Base-by-base conservation (phyloP, 2,797 vertebrate species). In the Sylvilagus floridanus region DNA sequence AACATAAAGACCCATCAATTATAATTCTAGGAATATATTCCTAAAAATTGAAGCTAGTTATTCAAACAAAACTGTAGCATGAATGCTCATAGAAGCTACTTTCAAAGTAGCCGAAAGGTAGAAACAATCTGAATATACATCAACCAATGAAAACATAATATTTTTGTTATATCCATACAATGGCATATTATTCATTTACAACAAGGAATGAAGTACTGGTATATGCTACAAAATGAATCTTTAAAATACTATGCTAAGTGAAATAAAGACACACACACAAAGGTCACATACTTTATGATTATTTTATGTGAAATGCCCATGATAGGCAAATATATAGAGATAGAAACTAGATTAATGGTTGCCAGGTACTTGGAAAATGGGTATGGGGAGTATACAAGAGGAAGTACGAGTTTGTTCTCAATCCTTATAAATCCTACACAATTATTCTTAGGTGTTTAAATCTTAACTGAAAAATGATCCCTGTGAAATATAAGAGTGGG, bases 181-280 rank as follows among this genome's bases (percentile, higher is more conserved):
- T 47, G 16, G 9, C 28, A 57, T 83, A 68, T 47, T 90, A 90
- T 32, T 90, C 22, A 87, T 52, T 14, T 19, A 35, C 66, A 82
- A 92, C 71, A 91, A 37, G 5, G 26, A 91, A 42, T 42, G 68
- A 85, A 84, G 78, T 65, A 69, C 16, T 50, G 28, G 26, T 28
- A n/a, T 22, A 37, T 90, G 54, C 21, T 78, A 63, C 37, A 68
- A 32, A 22, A 72, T 72, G 69, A 86, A 62, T 54, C 54, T 88
- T 66, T n/a, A 65, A 87, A 84, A 79, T 17, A 63, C 13, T 88
- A 37, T 35, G 28, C 50, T 62, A 68, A 72, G n/a, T 86, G 11
- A 88, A 88, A 79, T 68, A 93, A 88, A 9, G 42, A 47, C 42
- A 37, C 72, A 90, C 54, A 69, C 30, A 85, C 65, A 60, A 52